Conservation (phyloP, 2,888 invertebrate species). For the Isotomurus palustris region DNA sequence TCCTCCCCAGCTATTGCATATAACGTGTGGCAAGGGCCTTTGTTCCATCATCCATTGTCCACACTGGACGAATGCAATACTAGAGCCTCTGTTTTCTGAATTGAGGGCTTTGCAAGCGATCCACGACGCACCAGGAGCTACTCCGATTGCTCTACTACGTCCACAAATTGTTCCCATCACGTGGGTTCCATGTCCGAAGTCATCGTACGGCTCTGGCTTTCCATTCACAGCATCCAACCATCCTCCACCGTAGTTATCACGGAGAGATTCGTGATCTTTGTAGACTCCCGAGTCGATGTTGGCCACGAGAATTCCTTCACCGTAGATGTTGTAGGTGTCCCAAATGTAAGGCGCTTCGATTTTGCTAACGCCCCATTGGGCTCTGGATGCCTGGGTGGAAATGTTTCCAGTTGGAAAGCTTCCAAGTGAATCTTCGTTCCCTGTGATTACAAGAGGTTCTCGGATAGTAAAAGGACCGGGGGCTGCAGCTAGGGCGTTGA, state of each 20-base stretch:
- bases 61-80: not conserved
- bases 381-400: not conserved
- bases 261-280: not conserved
- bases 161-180: not conserved
- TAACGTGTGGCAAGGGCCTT: not conserved
- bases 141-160: not conserved
- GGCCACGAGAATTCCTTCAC: not conserved
- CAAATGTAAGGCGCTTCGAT: not conserved
- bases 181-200: not conserved
- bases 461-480: not conserved
- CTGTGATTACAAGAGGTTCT: not conserved
- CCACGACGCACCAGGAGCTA: not conserved
- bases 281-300: not conserved
- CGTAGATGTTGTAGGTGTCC: not conserved
- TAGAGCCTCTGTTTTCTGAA: not conserved
- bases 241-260: not conserved
- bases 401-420: too few species aligned
- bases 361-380: not conserved
- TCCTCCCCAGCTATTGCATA: constrained; percentile 6
- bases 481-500: not conserved
- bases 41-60: not conserved
- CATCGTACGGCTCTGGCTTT: not conserved
- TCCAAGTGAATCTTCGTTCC: not conserved
- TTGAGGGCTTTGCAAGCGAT: not conserved
- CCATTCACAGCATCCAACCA: not conserved